A percentile compares a stretch with the other conserved stretches of the same genome.
These are phyloP conservation scores for Mythimna pallens DNA, from an alignment of 2,888 invertebrate species.

Conservation along the genomic window DNA sequence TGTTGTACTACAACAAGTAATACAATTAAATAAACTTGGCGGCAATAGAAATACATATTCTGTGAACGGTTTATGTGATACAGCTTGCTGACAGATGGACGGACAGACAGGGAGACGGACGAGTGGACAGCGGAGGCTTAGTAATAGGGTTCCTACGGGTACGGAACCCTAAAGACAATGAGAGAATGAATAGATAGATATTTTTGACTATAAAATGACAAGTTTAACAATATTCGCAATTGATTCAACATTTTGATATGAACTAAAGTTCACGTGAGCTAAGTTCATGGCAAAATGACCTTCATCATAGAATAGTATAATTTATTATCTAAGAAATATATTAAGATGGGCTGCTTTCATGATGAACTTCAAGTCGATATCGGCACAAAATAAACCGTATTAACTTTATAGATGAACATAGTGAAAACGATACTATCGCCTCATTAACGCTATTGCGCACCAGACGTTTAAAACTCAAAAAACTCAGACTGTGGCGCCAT, in stretches of 20 bases:
- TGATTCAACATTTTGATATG: not conserved
- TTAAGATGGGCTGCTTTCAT: no score
- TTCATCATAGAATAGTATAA: no score
- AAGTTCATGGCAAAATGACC: no score
- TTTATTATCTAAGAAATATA: no score
- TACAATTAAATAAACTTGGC: no score
- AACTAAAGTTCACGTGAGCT: not conserved
- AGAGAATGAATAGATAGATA: not conserved
- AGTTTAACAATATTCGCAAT: not conserved
- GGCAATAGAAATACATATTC: no score
- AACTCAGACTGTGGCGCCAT: conserved; percentile 66
- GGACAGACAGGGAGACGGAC: no score
- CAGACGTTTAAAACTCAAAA: conserved; percentile 67
- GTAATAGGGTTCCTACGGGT: no score
- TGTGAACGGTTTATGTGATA: no score
- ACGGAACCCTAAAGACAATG: not conserved
- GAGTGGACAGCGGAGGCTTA: no score
- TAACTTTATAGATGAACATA: conserved; percentile 7
- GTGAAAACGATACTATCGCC: conserved; percentile 27
- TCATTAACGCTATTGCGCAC: conserved; percentile 69
- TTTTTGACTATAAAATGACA: not conserved
- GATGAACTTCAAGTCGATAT: not conserved
- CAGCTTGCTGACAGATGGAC: no score
- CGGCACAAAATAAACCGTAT: conserved; percentile 1
- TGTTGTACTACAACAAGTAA: no score